Base-by-base conservation (phyloP, 2,888 invertebrate genomes). In the Microdon myrmicae region DNA sequence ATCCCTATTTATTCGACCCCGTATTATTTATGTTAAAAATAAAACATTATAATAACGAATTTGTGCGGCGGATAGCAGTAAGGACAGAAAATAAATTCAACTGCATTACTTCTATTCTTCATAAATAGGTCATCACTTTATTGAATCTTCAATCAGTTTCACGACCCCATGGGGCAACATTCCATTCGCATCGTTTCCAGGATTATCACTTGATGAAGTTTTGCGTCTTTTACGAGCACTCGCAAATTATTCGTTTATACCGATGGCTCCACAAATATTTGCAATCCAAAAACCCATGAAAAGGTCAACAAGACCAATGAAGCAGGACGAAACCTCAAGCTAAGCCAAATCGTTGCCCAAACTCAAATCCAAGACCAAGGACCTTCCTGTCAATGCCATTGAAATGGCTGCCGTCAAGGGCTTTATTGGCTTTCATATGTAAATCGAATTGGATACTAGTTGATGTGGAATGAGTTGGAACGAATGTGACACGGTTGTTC, bases 351-450 rank as follows among this genome's bases (percentile, higher is more conserved):
- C n/a, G n/a, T n/a, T n/a, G n/a, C n/a, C n/a, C n/a, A n/a, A n/a
- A n/a, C n/a, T n/a, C n/a, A n/a, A n/a, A n/a, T n/a, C n/a, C 49
- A 56, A 19, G 28, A 22, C 26, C 17, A 34, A 9, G 25, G 9
- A 23, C 19, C 31, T 45, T 54, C 23, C 38, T 12, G 32, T n/a
- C n/a, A n/a, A 37, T 47, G 39, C 37, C 44, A 20, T 38, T 47
- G 32, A 39, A 34, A 34, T 34, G 39, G n/a, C n/a, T 47, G 55
- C 55, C 47, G 26, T 38, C 39, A 34, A 20, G 39, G 28, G 45
- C n/a, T 55, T 55, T 55, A 55, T 55, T 55, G 47, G 47, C 47
- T 55, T 55, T 55, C 55, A 55, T 35, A 55, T 55, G 55, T 39
- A 55, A 55, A 55, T 55, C 47, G 47, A 23, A 47, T 55, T 39